Base-by-base conservation (phyloP, 2,797 vertebrate genomes). In the Gymnoscopelus braueri region DNA sequence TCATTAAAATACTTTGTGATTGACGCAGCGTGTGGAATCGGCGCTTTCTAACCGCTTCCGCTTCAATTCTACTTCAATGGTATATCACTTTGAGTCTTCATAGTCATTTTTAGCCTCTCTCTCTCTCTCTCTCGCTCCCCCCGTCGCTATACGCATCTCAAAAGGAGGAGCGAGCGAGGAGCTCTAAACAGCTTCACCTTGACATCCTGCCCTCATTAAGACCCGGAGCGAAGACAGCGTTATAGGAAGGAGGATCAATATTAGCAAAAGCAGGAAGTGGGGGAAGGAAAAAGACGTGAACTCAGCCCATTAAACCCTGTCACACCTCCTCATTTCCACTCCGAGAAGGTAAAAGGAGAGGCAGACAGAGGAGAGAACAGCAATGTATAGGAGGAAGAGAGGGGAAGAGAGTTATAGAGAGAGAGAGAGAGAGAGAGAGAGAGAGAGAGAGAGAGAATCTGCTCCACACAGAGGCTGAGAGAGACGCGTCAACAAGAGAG, bases 201-300 rank as follows among this genome's bases (percentile, higher is more conserved):
- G 90, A 91, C 88, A 90, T 87, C 87, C 90, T 13, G 87, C 90
- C 87, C 91, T 91, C 88, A 89, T 92, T 90, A 91, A 82, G 77
- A 82, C 82, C 78, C 80, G 72, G 3, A 63, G 69, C 70, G 75
- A 84, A 84, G 79, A 78, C 82, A 83, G 74, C 80, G 7, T 44
- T 44, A 12, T 9, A 5, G 81, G 82, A 79, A 72, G 72, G 75
- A 55, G 69, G 80, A 76, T 82, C 85, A 84, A 89, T 88, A 87
- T 87, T 79, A 86, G 80, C 39, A 77, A 82, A 82, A 79, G 67
- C 79, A 78, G 58, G n/a, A 69, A 83, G 77, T 64, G 1, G 5
- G 35, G 55, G n/a, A 83, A 83, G 77, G 65, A 79, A 84, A 76
- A 79, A 13, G 24, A 71, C 78, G 81, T 77, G 86, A 83, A 68